Conservation (phyloP, 2,888 invertebrate genomes). For the Hyposoter didymator region DNA sequence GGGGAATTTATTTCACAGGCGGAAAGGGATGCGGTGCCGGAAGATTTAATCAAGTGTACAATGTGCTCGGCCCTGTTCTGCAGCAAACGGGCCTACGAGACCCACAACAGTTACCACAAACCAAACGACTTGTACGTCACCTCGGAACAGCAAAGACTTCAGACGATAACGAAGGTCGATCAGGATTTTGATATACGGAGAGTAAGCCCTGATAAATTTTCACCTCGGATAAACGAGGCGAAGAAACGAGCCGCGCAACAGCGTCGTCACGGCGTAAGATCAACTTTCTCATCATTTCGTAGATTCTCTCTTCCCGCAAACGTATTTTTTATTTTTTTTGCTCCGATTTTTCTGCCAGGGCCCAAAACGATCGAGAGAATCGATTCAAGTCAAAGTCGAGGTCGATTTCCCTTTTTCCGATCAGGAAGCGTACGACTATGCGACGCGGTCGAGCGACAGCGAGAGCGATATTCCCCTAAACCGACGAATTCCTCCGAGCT, state of each 20-base stretch:
- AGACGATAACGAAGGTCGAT: slow-evolving; percentile 85
- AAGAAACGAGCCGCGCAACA: slow-evolving; percentile 68
- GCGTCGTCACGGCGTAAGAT: slow-evolving; percentile 3
- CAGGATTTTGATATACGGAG: slow-evolving; percentile 85
- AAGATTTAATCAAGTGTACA: slow-evolving; percentile 87
- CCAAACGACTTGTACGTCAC: slow-evolving; percentile 87
- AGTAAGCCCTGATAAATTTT: slow-evolving; percentile 80
- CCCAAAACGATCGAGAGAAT: slow-evolving; percentile 34
- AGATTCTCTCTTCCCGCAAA: neutral
- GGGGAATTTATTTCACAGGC: slow-evolving; percentile 80
- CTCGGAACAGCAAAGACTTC: slow-evolving; percentile 85
- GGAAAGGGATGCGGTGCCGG: slow-evolving; percentile 84
- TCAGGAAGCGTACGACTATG: slow-evolving; percentile 46
- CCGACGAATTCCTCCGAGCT: slow-evolving; percentile 74
- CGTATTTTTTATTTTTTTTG: neutral
- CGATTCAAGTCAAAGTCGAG: slow-evolving; percentile 58
- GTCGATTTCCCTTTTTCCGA: slow-evolving; percentile 54
- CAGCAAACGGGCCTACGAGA: slow-evolving; percentile 88
- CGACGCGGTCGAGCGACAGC: slow-evolving; percentile 76
- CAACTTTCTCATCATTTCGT: neutral
- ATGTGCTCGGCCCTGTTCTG: slow-evolving; percentile 88
- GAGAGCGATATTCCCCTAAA: slow-evolving; percentile 79
- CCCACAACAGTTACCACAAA: slow-evolving; percentile 87
- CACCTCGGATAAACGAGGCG: slow-evolving; percentile 72
- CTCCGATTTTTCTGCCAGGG: slow-evolving; percentile 17